Evolutionary conservation across 2,888 invertebrate species (phyloP).

Genomic region (Steinernema scapterisci): DNA sequence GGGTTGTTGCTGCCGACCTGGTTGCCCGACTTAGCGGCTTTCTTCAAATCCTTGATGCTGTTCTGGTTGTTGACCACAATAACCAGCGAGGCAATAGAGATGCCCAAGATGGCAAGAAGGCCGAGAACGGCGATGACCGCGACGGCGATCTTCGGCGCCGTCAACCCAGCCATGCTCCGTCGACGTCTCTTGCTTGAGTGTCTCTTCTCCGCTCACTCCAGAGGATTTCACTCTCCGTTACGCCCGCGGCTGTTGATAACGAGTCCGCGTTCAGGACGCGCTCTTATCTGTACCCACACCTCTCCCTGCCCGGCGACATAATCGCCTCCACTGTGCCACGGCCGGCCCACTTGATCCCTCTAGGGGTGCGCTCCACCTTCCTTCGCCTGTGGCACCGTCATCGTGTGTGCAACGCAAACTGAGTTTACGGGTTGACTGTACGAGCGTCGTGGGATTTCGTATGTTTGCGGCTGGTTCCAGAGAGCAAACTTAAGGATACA

Average conservation of each 20-base stretch:
- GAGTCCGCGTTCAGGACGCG: conserved; percentile 15
- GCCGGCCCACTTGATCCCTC: not conserved
- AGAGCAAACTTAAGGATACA: no score
- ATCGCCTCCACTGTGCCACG: no score
- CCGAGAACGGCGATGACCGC: conserved; percentile 10
- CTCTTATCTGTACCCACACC: conserved; percentile 27
- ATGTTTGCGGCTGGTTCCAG: no score
- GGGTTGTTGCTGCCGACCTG: no score
- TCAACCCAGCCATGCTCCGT: conserved; percentile 11
- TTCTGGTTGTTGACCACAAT: not conserved
- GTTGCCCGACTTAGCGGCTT: no score
- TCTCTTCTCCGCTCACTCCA: not conserved
- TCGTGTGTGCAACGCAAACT: not conserved
- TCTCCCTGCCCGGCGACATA: not conserved
- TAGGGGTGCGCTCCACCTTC: conserved; percentile 2
- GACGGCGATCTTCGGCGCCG: conserved; percentile 5
- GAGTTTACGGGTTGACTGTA: no score
- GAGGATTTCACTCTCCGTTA: conserved; percentile 6
- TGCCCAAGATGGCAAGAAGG: conserved; percentile 24
- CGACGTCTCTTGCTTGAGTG: conserved; percentile 20
- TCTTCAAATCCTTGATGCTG: conserved; percentile 3
- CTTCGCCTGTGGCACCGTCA: not conserved
- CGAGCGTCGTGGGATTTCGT: no score
- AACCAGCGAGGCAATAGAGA: conserved; percentile 22
- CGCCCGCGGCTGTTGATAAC: conserved; percentile 7